Percentiles rank a stretch among this genome's conserved stretches.
These are phyloP conservation scores for Paragorgia papillata DNA, from an alignment of 92 coral and sea anemone genomes.

Conservation along the genomic window DNA sequence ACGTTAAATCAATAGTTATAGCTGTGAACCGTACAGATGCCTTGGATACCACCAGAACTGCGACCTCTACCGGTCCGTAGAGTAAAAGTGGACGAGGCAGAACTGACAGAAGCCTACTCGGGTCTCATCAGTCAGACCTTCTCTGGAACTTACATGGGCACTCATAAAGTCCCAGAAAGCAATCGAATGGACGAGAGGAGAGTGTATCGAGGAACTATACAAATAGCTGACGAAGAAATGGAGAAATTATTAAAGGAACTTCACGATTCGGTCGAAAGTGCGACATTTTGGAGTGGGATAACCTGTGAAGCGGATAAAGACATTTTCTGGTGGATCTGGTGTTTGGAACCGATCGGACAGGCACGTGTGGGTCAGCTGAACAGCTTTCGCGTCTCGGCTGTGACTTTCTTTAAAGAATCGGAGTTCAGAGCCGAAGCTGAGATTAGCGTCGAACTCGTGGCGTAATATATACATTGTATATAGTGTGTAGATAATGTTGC, in stretches of 20 bases:
- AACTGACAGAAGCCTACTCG: slow-evolving; percentile 24
- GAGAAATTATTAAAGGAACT: slow-evolving; percentile 8
- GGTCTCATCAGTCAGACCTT: slow-evolving; percentile 37
- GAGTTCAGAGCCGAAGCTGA: slow-evolving; percentile 42
- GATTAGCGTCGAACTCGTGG: slow-evolving; percentile 24
- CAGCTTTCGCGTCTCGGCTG: slow-evolving; percentile 4
- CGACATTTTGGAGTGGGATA: slow-evolving; percentile 41
- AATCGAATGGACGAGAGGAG: slow-evolving; percentile 27
- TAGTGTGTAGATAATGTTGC: not conserved
- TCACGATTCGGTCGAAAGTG: slow-evolving; percentile 14
- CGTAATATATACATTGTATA: too few species aligned
- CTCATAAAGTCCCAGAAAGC: slow-evolving; percentile 26
- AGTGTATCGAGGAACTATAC: slow-evolving; percentile 27
- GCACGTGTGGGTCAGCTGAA: slow-evolving; percentile 29
- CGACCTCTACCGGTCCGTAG: slow-evolving; percentile 2
- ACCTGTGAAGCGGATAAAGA: slow-evolving; percentile 4
- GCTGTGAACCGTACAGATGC: slow-evolving; percentile 3
- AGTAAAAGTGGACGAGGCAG: slow-evolving; percentile 33
- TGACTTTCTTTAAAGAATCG: slow-evolving; percentile 38
- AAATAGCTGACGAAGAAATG: slow-evolving; percentile 18
- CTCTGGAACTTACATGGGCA: slow-evolving; percentile 44
- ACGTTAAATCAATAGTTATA: too few species aligned
- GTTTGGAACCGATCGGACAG: slow-evolving; percentile 17
- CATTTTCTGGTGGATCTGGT: slow-evolving; percentile 19
- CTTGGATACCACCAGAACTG: slow-evolving; percentile 45